These are phyloP conservation scores for Cetonia aurata DNA, from an alignment of 2,888 invertebrate genomes.

Conservation along the genomic window DNA sequence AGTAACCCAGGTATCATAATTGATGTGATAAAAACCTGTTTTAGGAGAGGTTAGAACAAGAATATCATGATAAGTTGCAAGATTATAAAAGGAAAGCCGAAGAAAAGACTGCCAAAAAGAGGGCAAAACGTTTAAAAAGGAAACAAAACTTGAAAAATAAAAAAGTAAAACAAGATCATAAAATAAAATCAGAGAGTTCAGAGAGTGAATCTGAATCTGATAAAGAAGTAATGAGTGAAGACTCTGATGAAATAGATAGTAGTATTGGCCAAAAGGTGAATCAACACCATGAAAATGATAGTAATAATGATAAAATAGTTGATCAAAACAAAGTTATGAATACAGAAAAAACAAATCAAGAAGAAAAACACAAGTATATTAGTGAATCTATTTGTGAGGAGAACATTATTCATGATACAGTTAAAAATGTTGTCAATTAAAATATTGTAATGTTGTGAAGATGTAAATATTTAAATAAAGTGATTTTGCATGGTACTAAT, in stretches of 20 bases:
- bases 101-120: slow-evolving; percentile 89
- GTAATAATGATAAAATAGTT: too few relatives aligned
- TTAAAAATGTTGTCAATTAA: too few relatives aligned
- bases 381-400: too few relatives aligned
- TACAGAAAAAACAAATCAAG: too few relatives aligned
- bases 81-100: slow-evolving; percentile 80
- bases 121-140: slow-evolving; percentile 87
- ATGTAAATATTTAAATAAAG: background rate
- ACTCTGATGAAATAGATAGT: slow-evolving; percentile 2
- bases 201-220: slow-evolving; percentile 47
- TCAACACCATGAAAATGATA: background rate
- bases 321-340: background rate
- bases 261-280: slow-evolving; percentile 9
- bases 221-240: slow-evolving; percentile 21
- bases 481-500: background rate
- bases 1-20: too few relatives aligned
- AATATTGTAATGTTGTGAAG: too few relatives aligned
- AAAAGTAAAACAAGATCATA: slow-evolving; percentile 62
- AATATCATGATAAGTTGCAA: slow-evolving; percentile 84
- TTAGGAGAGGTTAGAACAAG: slow-evolving; percentile 86
- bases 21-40: slow-evolving; percentile 49
- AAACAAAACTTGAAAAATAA: slow-evolving; percentile 70
- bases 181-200: slow-evolving; percentile 57
- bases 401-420: too few relatives aligned
- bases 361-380: too few relatives aligned